Percentiles rank a stretch among this genome's conserved stretches.
These are phyloP conservation scores for Drosophila neutralis DNA, from an alignment of 2,888 invertebrate species.

Conservation along the genomic window DNA sequence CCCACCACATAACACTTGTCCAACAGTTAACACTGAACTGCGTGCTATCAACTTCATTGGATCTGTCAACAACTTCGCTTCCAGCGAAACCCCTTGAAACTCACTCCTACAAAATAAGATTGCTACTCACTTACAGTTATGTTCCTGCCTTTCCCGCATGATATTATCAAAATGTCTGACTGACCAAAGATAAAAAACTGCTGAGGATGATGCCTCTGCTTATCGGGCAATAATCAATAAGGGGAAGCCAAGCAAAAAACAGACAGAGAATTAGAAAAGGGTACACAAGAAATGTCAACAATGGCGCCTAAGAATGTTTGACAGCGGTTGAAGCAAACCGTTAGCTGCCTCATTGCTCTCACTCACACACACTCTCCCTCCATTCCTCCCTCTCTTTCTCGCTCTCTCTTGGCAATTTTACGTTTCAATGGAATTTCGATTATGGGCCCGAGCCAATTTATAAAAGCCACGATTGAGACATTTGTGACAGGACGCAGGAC, in stretches of 20 bases:
- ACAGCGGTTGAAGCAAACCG: conserved; percentile 46
- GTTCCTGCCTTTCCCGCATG: conserved; percentile 15
- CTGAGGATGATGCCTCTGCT: conserved; percentile 30
- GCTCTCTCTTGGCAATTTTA: conserved; percentile 73
- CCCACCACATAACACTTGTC: conserved; percentile 29
- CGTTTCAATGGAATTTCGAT: conserved; percentile 83
- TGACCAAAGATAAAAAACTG: conserved; percentile 18
- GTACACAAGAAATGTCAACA: conserved; percentile 57
- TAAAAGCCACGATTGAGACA: conserved; percentile 78
- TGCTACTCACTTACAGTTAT: conserved; percentile 27
- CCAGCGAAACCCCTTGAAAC: conserved; percentile 24
- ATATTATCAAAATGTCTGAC: conserved; percentile 51
- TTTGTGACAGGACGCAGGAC: conserved; percentile 67
- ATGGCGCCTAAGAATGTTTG: conserved; percentile 60
- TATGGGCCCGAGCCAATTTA: conserved; percentile 74
- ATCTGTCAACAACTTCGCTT: conserved; percentile 47
- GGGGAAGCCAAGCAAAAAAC: conserved; percentile 30
- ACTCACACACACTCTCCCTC: background rate
- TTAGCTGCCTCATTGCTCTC: conserved; percentile 41
- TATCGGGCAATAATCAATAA: conserved; percentile 53
- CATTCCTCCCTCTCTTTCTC: conserved; percentile 10
- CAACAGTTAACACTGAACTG: conserved; percentile 17
- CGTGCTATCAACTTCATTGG: conserved; percentile 23
- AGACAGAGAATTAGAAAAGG: conserved; percentile 39
- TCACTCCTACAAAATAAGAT: conserved; percentile 10